These are phyloP conservation scores for Taeniopygia guttata DNA, from an alignment of 2,797 vertebrate species.

Conservation along the genomic window DNA sequence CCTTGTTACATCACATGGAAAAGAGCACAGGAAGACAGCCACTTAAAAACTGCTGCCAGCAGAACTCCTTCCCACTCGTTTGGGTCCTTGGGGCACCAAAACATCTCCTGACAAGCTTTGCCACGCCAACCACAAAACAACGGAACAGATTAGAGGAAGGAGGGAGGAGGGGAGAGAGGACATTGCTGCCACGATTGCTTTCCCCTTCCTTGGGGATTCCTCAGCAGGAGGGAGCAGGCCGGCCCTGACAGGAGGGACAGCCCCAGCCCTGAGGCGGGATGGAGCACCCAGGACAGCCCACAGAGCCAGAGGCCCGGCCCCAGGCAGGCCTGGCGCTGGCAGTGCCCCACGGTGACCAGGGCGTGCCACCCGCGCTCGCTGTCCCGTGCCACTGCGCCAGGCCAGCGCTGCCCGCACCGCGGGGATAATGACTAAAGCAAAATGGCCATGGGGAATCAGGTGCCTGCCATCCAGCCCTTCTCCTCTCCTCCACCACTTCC, in stretches of 20 bases:
- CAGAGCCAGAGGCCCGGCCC: constrained; percentile 1
- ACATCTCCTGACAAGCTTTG: constrained; percentile 2
- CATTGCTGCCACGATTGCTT: background rate
- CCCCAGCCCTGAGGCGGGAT: background rate
- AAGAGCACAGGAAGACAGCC: background rate
- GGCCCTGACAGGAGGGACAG: background rate
- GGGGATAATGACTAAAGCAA: constrained; percentile 70
- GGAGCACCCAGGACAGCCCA: background rate
- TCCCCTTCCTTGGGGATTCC: background rate
- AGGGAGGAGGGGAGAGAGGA: constrained; percentile 48
- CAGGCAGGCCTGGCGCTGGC: background rate
- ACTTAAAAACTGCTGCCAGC: background rate
- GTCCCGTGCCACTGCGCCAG: constrained; percentile 13
- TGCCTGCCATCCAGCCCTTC: constrained; percentile 69
- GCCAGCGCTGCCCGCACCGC: constrained; percentile 21
- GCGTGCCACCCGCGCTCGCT: background rate
- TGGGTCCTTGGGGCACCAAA: constrained; percentile 25
- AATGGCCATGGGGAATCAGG: constrained; percentile 61
- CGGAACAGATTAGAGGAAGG: constrained; percentile 4
- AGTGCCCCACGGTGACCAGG: background rate
- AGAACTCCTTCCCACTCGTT: background rate
- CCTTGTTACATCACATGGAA: background rate
- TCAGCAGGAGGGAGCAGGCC: background rate
- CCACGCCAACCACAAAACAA: constrained; percentile 56
- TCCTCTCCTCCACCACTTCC: constrained; percentile 71